Conservation (phyloP, 2,888 invertebrate genomes). For the Euplagia quadripunctaria region DNA sequence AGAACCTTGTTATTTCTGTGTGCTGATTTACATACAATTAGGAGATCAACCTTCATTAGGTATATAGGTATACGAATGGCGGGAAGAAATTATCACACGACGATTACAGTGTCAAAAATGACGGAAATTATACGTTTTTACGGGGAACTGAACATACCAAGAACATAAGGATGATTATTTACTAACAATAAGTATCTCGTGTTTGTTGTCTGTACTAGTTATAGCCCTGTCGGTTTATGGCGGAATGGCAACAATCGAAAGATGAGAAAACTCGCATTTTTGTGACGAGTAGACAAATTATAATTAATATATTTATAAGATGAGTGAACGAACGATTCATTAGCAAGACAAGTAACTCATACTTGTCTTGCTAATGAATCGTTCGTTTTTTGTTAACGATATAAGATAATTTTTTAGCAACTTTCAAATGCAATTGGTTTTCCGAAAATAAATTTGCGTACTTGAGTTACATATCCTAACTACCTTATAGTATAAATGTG, state of each 20-base stretch:
- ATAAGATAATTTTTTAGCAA: too few relatives aligned
- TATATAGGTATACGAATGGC: conserved; percentile 35
- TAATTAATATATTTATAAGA: too few relatives aligned
- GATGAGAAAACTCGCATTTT: neutral
- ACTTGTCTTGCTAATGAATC: too few relatives aligned
- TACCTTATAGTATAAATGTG: too few relatives aligned
- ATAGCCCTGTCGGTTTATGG: neutral
- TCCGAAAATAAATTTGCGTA: too few relatives aligned
- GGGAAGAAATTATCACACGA: conserved; percentile 6
- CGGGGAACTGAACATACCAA: neutral
- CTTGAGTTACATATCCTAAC: too few relatives aligned
- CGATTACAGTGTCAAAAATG: conserved; percentile 10
- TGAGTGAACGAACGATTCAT: too few relatives aligned
- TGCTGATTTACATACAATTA: conserved; percentile 60
- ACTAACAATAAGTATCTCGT: neutral
- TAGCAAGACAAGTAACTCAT: neutral
- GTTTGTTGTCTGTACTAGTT: neutral
- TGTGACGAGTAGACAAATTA: neutral
- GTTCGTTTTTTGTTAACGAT: too few relatives aligned
- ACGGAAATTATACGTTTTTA: conserved; percentile 5
- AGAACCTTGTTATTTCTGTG: conserved; percentile 54
- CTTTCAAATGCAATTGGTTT: too few relatives aligned
- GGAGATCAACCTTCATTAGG: conserved; percentile 44
- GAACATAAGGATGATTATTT: neutral
- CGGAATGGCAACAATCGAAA: neutral